These are phyloP conservation scores for Archips xylosteana DNA, from an alignment of 2,888 invertebrate species.

Conservation along the genomic window DNA sequence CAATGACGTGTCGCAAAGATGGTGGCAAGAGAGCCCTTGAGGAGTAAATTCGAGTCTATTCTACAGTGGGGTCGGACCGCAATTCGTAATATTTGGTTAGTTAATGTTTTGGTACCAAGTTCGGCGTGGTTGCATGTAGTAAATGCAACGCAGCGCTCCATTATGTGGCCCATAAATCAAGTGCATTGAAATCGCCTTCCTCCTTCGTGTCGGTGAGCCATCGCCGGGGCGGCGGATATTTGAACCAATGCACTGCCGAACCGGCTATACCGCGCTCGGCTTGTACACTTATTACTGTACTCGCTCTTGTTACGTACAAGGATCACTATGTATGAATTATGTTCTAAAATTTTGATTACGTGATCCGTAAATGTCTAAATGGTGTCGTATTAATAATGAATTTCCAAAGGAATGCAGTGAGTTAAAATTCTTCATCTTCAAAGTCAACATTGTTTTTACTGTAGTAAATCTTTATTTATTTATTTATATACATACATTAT, in stretches of 20 bases:
- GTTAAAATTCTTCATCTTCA: too few relatives aligned
- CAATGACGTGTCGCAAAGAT: conserved; percentile 73
- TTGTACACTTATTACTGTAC: conserved; percentile 16
- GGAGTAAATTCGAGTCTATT: conserved; percentile 35
- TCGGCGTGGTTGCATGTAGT: conserved; percentile 70
- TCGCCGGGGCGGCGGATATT: conserved; percentile 74
- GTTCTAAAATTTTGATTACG: background rate
- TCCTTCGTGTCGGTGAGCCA: conserved; percentile 78
- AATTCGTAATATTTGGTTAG: conserved; percentile 56
- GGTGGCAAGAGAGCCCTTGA: conserved; percentile 43
- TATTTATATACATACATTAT: too few relatives aligned
- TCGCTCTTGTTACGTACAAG: conserved; percentile 2
- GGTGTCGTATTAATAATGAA: background rate
- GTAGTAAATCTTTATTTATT: too few relatives aligned
- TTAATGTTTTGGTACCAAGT: conserved; percentile 58
- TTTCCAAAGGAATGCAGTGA: too few relatives aligned
- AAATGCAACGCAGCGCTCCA: conserved; percentile 75
- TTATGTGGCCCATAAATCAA: conserved; percentile 80
- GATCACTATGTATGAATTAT: background rate
- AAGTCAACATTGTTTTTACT: too few relatives aligned
- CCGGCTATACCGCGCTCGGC: conserved; percentile 45
- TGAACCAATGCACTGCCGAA: conserved; percentile 65
- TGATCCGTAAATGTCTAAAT: background rate
- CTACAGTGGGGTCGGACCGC: conserved; percentile 43
- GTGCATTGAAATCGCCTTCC: conserved; percentile 83